A percentile compares a stretch with the other conserved stretches of the same genome.
These are phyloP conservation scores for Gymnothorax reevesii DNA, from an alignment of 2,797 vertebrate genomes.

Conservation along the genomic window DNA sequence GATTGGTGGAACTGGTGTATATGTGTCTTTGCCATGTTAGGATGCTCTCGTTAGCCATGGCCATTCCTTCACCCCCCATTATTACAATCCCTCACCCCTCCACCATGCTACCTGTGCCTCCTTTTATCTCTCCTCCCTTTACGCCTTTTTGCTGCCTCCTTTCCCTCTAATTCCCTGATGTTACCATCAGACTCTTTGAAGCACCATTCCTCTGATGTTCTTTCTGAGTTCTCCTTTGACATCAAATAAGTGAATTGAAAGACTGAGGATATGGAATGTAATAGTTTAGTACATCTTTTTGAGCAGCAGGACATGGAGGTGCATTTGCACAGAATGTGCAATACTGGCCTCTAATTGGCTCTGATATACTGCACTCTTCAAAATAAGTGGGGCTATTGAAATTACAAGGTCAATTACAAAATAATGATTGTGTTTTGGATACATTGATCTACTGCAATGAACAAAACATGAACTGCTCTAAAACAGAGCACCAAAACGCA, in stretches of 20 bases:
- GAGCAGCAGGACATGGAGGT: background rate
- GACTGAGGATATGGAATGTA: background rate
- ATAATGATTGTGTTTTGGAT: too few relatives aligned
- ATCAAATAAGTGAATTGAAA: background rate
- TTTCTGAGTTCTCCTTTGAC: background rate
- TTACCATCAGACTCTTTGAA: slow-evolving; percentile 44
- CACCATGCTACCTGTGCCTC: slow-evolving; percentile 17
- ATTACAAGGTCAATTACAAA: too few relatives aligned
- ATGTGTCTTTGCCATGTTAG: background rate
- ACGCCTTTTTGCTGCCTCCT: too few relatives aligned
- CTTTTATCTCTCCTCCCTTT: background rate
- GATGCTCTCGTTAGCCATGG: background rate
- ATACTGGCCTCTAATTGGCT: slow-evolving; percentile 33
- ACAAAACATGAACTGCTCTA: too few relatives aligned
- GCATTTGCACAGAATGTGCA: slow-evolving; percentile 9
- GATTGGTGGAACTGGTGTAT: background rate
- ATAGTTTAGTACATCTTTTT: background rate
- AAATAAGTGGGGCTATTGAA: too few relatives aligned
- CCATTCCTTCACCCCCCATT: background rate
- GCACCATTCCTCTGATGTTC: slow-evolving; percentile 36
- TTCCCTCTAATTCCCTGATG: slow-evolving; percentile 38
- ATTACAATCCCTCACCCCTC: background rate
- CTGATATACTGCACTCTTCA: slow-evolving; percentile 17
- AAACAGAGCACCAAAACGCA: too few relatives aligned
- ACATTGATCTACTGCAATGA: too few relatives aligned